These are phyloP conservation scores for Brachypalpus laphriformis DNA, from an alignment of 2,888 invertebrate genomes.

Conservation along the genomic window DNA sequence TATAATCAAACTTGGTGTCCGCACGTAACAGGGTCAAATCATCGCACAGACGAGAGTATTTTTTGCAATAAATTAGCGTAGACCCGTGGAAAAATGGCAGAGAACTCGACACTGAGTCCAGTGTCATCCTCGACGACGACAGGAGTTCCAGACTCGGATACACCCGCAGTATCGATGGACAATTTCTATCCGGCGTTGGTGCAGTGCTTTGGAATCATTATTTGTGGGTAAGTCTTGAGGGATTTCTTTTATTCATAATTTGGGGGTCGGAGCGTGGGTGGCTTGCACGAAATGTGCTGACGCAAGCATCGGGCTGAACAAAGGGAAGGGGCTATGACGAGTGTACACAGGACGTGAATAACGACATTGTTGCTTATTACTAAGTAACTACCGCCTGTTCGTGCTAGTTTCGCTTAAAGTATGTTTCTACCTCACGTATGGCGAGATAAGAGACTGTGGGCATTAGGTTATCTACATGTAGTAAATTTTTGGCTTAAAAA, in stretches of 20 bases:
- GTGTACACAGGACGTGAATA: neutral
- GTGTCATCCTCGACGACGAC: constrained; percentile 28
- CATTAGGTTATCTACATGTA: neutral
- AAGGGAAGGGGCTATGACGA: neutral
- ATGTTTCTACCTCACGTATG: neutral
- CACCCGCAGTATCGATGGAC: constrained; percentile 84
- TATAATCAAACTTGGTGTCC: neutral
- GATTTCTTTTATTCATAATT: neutral
- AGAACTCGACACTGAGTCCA: constrained; percentile 32
- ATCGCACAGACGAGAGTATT: neutral
- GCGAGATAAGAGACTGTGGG: constrained; percentile 4
- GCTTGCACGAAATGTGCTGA: neutral
- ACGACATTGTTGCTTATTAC: neutral
- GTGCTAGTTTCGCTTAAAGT: neutral
- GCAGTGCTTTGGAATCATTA: constrained; percentile 95
- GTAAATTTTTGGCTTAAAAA: neutral
- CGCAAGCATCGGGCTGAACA: constrained; percentile 3
- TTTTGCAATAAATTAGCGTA: constrained; percentile 14
- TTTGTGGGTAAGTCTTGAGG: constrained; percentile 89
- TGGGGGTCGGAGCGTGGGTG: neutral
- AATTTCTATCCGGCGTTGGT: constrained; percentile 95
- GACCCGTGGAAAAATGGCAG: constrained; percentile 28
- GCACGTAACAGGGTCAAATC: neutral
- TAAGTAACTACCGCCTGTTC: neutral
- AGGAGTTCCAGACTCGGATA: constrained; percentile 38